These are phyloP conservation scores for Tricholauxania praeusta DNA, from an alignment of 2,888 invertebrate genomes.

Conservation along the genomic window DNA sequence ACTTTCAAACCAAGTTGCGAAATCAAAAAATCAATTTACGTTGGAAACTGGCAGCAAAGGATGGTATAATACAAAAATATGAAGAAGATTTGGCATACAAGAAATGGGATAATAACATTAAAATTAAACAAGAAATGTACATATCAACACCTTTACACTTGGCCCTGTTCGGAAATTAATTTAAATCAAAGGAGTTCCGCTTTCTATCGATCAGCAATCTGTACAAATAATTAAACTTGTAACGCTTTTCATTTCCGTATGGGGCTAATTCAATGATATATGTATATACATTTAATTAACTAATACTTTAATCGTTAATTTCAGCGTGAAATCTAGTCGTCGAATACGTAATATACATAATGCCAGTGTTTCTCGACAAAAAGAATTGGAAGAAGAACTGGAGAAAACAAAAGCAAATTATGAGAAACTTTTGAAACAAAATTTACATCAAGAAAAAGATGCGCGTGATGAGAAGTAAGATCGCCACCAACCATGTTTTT, in stretches of 20 bases:
- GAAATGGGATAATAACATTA: slow-evolving; percentile 55
- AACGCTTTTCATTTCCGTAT: too few relatives aligned
- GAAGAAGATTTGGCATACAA: slow-evolving; percentile 53
- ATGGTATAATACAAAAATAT: slow-evolving; percentile 53
- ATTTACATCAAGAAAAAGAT: slow-evolving; percentile 52
- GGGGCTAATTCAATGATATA: too few relatives aligned
- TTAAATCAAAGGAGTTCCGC: neutral
- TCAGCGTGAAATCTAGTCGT: slow-evolving; percentile 53
- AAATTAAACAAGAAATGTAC: slow-evolving; percentile 56
- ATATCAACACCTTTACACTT: neutral
- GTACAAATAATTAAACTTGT: too few relatives aligned
- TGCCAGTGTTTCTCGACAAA: slow-evolving; percentile 51
- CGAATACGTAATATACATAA: slow-evolving; percentile 49
- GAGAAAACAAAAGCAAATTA: slow-evolving; percentile 46
- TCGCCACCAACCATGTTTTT: neutral
- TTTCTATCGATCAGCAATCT: too few relatives aligned
- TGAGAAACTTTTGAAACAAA: slow-evolving; percentile 48
- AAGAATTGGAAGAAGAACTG: slow-evolving; percentile 52
- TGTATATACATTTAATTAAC: too few relatives aligned
- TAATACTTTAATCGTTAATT: slow-evolving; percentile 8
- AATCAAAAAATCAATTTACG: slow-evolving; percentile 51
- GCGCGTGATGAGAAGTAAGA: slow-evolving; percentile 61
- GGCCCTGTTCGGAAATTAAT: neutral
- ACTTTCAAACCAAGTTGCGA: slow-evolving; percentile 48
- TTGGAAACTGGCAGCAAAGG: slow-evolving; percentile 53